phyloP scores from a whole-genome alignment of 2,113 vertebrate species.

The Dasypus novemcinctus region DNA sequence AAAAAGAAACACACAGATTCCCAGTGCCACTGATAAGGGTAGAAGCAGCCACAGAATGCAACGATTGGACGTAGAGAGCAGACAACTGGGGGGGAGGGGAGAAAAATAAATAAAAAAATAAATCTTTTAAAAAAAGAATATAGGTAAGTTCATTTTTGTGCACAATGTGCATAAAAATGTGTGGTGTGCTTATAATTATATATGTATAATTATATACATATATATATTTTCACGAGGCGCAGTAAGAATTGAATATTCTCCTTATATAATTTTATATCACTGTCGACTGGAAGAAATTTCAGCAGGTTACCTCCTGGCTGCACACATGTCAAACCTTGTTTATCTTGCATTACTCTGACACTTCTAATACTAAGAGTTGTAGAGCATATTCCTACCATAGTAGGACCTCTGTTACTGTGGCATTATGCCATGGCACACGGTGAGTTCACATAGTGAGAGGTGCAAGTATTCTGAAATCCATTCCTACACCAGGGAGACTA shows the following conservation, averaged over 20 bases:
- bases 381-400: not conserved
- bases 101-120: too few relatives aligned
- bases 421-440: too few relatives aligned
- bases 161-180: not conserved
- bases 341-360: not conserved
- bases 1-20: too few relatives aligned
- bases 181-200: not conserved
- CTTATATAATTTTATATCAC: slow-evolving; percentile 49
- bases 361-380: not conserved
- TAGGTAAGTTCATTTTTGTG: not conserved
- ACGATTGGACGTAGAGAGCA: too few relatives aligned
- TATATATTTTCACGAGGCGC: slow-evolving; percentile 38
- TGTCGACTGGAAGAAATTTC: not conserved
- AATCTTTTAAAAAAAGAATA: too few relatives aligned
- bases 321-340: slow-evolving; percentile 30
- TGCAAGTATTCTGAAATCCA: not conserved
- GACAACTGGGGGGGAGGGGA: too few relatives aligned
- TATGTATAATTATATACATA: slow-evolving; percentile 2
- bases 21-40: too few relatives aligned
- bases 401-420: not conserved
- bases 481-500: not conserved
- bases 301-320: not conserved
- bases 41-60: too few relatives aligned
- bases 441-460: not conserved
- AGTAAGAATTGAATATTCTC: slow-evolving; percentile 23